Evolutionary conservation across 2,113 vertebrate genomes (phyloP).

Genomic region (Azemiops feae): DNA sequence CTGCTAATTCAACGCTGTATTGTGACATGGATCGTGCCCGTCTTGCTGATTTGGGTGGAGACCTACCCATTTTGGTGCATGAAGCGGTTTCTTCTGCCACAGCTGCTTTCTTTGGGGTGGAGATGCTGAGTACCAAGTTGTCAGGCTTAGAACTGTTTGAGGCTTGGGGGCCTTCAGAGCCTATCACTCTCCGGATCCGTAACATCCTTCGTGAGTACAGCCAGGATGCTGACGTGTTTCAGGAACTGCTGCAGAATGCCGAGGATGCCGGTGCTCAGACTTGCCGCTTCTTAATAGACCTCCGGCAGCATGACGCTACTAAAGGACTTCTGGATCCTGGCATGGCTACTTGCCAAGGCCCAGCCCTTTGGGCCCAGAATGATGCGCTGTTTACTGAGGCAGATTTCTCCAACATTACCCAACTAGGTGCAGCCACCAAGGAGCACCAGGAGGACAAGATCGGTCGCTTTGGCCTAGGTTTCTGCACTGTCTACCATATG

Average conservation of each 20-base stretch:
- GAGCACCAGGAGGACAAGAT: constrained; percentile 74
- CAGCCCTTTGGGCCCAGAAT: constrained; percentile 84
- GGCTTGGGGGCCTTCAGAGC: constrained; percentile 77
- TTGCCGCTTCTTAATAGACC: constrained; percentile 81
- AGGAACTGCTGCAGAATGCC: constrained; percentile 85
- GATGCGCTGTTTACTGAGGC: constrained; percentile 74
- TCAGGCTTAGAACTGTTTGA: constrained; percentile 71
- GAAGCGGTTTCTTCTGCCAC: constrained; percentile 72
- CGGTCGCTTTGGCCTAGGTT: constrained; percentile 83
- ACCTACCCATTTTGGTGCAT: constrained; percentile 72
- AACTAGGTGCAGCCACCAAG: constrained; percentile 78
- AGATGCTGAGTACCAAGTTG: constrained; percentile 74
- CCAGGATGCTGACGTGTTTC: constrained; percentile 79
- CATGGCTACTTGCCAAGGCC: constrained; percentile 81
- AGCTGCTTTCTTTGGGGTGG: constrained; percentile 70
- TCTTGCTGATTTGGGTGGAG: constrained; percentile 62
- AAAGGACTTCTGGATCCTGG: constrained; percentile 76
- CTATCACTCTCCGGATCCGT: constrained; percentile 77
- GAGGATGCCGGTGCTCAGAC: constrained; percentile 78
- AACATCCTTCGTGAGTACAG: constrained; percentile 84
- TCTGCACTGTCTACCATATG: constrained; percentile 83
- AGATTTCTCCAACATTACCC: constrained; percentile 79
- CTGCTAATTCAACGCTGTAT: constrained; percentile 68
- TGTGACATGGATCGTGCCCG: constrained; percentile 73
- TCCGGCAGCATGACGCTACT: constrained; percentile 60